Percentiles rank a stretch among this genome's conserved stretches.
Conservation (phyloP, 2,888 invertebrate genomes). For the Chaetoderma sp. region DNA sequence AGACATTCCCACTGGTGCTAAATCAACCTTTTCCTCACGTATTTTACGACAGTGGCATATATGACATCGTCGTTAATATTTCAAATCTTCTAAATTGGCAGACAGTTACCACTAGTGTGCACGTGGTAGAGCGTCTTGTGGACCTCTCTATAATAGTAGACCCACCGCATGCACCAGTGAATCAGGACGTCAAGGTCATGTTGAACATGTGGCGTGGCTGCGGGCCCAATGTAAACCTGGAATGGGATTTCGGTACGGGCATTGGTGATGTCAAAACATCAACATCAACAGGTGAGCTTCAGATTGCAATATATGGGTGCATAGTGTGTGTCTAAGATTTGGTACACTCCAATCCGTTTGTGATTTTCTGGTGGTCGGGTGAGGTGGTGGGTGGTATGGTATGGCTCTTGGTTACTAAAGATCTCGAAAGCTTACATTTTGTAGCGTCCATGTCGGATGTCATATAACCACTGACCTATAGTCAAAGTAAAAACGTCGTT, state of each 20-base stretch:
- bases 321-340: neutral
- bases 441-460: too few species aligned
- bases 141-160: conserved; percentile 9
- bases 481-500: too few species aligned
- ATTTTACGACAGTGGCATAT: conserved; percentile 30
- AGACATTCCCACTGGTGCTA: neutral
- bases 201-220: conserved; percentile 44
- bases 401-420: neutral
- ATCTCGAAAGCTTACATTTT: conserved; percentile 7
- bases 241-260: conserved; percentile 35
- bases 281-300: conserved; percentile 23
- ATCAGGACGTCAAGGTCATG: conserved; percentile 31
- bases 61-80: conserved; percentile 33
- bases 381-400: neutral
- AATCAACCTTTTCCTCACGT: conserved; percentile 11
- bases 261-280: neutral
- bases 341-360: neutral
- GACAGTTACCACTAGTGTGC: conserved; percentile 24
- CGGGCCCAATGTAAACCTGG: conserved; percentile 35
- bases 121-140: conserved; percentile 20
- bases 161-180: conserved; percentile 18
- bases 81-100: conserved; percentile 41
- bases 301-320: neutral
- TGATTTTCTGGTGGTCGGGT: neutral
- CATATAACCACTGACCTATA: too few species aligned